phyloP scores from a whole-genome alignment of 2,113 vertebrate genomes.

The Bubo scandiacus region DNA sequence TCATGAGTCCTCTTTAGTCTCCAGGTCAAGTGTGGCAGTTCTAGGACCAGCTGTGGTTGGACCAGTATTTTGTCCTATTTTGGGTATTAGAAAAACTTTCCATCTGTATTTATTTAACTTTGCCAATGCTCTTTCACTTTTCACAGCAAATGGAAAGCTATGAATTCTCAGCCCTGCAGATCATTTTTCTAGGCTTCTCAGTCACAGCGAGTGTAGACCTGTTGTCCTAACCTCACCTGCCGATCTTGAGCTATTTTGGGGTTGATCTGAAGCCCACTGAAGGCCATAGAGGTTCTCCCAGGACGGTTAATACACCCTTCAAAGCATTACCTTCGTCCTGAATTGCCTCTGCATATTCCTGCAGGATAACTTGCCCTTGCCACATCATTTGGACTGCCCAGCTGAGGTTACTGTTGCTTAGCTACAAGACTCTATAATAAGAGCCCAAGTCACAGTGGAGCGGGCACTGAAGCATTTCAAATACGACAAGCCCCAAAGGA shows the following conservation, averaged over 20 bases:
- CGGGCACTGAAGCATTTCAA: background rate
- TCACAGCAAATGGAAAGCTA: background rate
- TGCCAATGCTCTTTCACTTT: background rate
- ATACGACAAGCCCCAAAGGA: background rate
- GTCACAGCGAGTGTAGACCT: background rate
- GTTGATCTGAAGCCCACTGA: background rate
- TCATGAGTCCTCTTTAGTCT: background rate
- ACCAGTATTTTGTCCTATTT: background rate
- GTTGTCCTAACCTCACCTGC: background rate
- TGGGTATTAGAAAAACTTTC: background rate
- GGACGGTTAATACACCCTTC: background rate
- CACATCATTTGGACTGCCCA: background rate
- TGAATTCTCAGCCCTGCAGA: background rate
- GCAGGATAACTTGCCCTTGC: background rate
- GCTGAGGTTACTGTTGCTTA: conserved; percentile 18
- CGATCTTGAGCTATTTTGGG: background rate
- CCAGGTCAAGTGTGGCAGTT: background rate
- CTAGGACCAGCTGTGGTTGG: background rate
- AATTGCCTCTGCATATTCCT: background rate
- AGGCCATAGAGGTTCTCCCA: background rate
- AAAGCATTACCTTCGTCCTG: background rate
- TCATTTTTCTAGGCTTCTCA: background rate
- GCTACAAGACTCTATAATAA: background rate
- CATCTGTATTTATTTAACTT: background rate
- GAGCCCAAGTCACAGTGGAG: background rate